Conservation (phyloP, 1,140 invertebrate species). For the Leptopilina clavipes region DNA sequence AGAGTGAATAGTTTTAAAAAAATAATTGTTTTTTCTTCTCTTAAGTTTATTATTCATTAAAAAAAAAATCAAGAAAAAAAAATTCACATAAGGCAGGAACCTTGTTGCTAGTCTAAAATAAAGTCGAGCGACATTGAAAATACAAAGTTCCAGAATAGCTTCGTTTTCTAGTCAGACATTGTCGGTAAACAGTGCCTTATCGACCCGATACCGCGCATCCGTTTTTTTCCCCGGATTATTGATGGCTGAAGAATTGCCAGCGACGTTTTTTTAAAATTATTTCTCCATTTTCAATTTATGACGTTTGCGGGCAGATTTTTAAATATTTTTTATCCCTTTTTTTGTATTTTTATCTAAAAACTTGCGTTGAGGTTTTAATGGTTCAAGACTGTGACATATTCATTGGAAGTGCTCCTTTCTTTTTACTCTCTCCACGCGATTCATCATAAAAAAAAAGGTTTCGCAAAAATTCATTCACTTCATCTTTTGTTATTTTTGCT, state of each 20-base stretch:
- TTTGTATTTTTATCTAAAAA: not conserved
- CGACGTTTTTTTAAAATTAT: slow-evolving; percentile 38
- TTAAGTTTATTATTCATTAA: no score
- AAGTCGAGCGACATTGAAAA: slow-evolving; percentile 54
- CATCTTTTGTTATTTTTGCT: slow-evolving; percentile 7
- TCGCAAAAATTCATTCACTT: slow-evolving; percentile 20
- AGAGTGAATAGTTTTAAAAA: no score
- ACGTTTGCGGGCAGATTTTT: slow-evolving; percentile 50
- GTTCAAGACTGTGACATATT: slow-evolving; percentile 20
- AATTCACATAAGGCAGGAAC: slow-evolving; percentile 36
- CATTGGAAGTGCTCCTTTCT: slow-evolving; percentile 22
- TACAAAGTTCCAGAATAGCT: slow-evolving; percentile 65
- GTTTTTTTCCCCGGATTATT: slow-evolving; percentile 53
- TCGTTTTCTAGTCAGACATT: slow-evolving; percentile 76
- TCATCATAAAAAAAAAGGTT: slow-evolving; percentile 38
- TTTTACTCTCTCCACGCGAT: slow-evolving; percentile 32
- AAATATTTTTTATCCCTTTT: slow-evolving; percentile 39
- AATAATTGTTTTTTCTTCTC: no score
- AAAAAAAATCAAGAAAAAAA: no score
- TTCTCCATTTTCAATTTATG: slow-evolving; percentile 39
- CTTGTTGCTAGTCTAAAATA: slow-evolving; percentile 49
- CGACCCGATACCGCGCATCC: slow-evolving; percentile 66
- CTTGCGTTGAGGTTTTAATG: slow-evolving; percentile 29
- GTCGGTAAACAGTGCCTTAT: slow-evolving; percentile 76
- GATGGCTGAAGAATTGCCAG: slow-evolving; percentile 52